These are phyloP conservation scores for Drosophila mojavensis DNA, from an alignment of 1,140 invertebrate genomes.

Conservation along the genomic window DNA sequence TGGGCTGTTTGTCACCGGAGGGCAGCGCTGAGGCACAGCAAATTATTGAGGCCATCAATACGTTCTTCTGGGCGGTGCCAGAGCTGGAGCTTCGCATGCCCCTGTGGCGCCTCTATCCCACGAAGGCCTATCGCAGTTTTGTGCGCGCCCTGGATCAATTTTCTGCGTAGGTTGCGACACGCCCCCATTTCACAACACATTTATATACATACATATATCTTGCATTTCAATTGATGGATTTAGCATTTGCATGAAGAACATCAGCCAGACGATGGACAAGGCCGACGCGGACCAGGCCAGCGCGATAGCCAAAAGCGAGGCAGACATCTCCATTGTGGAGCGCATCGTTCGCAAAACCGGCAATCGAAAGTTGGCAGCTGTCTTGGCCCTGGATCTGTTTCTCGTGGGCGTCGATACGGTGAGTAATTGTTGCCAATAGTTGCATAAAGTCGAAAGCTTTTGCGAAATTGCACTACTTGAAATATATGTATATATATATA, in stretches of 20 bases:
- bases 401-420: slow-evolving; percentile 95
- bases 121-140: slow-evolving; percentile 90
- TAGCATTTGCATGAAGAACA: slow-evolving; percentile 88
- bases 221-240: slow-evolving; percentile 38
- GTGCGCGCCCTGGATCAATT: slow-evolving; percentile 89
- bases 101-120: slow-evolving; percentile 91
- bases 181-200: too few species aligned
- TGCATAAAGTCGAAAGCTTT: background rate
- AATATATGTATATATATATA: background rate
- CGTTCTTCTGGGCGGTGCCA: slow-evolving; percentile 92
- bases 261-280: slow-evolving; percentile 85
- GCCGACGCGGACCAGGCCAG: slow-evolving; percentile 75
- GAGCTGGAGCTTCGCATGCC: slow-evolving; percentile 91
- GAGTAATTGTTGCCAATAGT: slow-evolving; percentile 51
- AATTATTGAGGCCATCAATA: slow-evolving; percentile 91
- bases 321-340: slow-evolving; percentile 87
- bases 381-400: slow-evolving; percentile 92
- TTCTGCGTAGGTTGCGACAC: slow-evolving; percentile 86
- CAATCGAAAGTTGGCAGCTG: slow-evolving; percentile 89
- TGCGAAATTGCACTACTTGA: background rate
- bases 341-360: slow-evolving; percentile 86
- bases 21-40: slow-evolving; percentile 87
- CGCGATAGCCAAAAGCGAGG: slow-evolving; percentile 76
- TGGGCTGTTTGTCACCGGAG: slow-evolving; percentile 90
- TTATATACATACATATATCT: too few species aligned